Base-by-base conservation (phyloP, 2,797 vertebrate genomes). In the Sebastes dallii region DNA sequence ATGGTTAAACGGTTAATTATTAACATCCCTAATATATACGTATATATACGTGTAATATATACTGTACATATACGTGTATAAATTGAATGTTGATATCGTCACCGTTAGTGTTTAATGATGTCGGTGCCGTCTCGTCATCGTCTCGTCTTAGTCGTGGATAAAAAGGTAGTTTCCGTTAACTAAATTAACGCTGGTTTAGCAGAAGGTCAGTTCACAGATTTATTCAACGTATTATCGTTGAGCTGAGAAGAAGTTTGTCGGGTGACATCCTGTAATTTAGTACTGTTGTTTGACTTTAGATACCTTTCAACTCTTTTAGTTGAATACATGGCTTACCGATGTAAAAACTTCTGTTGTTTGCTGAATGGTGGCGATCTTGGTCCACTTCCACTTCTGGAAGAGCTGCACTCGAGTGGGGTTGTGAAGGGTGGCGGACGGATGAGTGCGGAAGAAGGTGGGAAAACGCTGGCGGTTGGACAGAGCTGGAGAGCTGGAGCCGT, bases 301-400 rank as follows among this genome's bases (percentile, higher is more conserved):
- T n/a, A 16, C 18, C n/a, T 58, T 30, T 25, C 8, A 5, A 50
- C 6, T 24, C 4, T 22, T 52, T 66, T 8, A 22, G 52, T 10
- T 25, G 25, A 72, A 50, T 24, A 24, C n/a, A 30, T 20, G 27
- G 85, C 96, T 91, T 86, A 97, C 97, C 75, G 96, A 97, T 20
- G 96, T 97, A 90, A 97, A 97, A 79, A 97, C 97, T 89, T 97
- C 97, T 0, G 97, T 97, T 66, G 96, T 97, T 91, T 97, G 97
- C 88, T 97, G 97, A 87, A 97, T 97, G 89, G 97, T 97, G 71
- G 97, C 96, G 0, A 97, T 97, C 93, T 96, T 96, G 79, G 95
- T 97, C 97, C 97, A 97, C 56, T 96, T 96, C 96, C 96, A 97
- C 88, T 97, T 97, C 82, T 96, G 95, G 87, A 97, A 97, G 58